Percentiles rank a stretch among this genome's conserved stretches.
Conservation (phyloP, 1,140 invertebrate genomes). For the Procambarus clarkii region DNA sequence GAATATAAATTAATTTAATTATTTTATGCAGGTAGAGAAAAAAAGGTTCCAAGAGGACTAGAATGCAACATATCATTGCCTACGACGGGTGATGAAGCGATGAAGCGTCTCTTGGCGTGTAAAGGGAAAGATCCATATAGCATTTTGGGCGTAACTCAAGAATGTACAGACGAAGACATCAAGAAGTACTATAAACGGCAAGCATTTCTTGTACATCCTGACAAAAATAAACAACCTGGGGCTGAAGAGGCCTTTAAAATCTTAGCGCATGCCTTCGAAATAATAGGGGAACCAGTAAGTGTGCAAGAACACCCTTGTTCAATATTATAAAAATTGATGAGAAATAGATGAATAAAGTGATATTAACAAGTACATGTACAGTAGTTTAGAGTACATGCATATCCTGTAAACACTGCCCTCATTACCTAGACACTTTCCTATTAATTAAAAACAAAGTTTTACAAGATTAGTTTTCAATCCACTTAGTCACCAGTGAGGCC, state of each 20-base stretch:
- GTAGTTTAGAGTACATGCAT: too few relatives aligned
- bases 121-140: conserved; percentile 97
- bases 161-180: conserved; percentile 94
- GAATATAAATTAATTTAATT: not conserved
- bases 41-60: conserved; percentile 79
- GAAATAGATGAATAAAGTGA: too few relatives aligned
- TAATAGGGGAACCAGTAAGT: conserved; percentile 92
- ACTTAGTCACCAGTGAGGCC: too few relatives aligned
- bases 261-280: conserved; percentile 93
- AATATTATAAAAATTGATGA: too few relatives aligned
- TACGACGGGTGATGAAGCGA: conserved; percentile 93
- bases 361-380: too few relatives aligned
- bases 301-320: not conserved
- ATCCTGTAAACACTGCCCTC: too few relatives aligned
- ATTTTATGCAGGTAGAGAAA: conserved; percentile 31
- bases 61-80: conserved; percentile 89
- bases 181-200: conserved; percentile 80
- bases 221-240: conserved; percentile 95
- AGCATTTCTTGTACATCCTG: conserved; percentile 94
- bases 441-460: too few relatives aligned
- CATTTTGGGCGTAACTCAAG: conserved; percentile 89
- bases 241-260: conserved; percentile 98
- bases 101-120: conserved; percentile 92
- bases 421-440: too few relatives aligned
- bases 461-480: too few relatives aligned